Conservation (phyloP, 2,888 invertebrate genomes). For the Drosophila meridionalis region DNA sequence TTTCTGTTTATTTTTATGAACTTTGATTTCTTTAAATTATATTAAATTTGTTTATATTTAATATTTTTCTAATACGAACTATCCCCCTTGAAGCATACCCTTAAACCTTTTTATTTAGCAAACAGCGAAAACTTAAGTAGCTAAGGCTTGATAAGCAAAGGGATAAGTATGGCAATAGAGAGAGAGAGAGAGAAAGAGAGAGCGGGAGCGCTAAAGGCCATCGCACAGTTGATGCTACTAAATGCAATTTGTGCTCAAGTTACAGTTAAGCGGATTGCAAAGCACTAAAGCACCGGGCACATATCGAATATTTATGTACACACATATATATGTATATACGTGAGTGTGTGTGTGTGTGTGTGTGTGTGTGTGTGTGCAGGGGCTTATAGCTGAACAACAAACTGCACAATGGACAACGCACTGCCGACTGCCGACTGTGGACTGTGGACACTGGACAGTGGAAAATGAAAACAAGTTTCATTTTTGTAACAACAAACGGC, state of each 20-base stretch:
- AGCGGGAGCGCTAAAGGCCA: neutral
- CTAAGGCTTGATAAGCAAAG: slow-evolving; percentile 33
- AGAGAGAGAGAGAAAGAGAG: neutral
- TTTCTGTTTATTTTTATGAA: neutral
- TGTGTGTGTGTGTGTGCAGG: slow-evolving; percentile 4
- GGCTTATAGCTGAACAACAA: slow-evolving; percentile 21
- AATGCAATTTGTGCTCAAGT: slow-evolving; percentile 75
- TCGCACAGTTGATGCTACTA: slow-evolving; percentile 47
- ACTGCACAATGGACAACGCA: slow-evolving; percentile 16
- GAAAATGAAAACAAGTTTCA: slow-evolving; percentile 13
- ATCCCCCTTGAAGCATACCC: slow-evolving; percentile 19
- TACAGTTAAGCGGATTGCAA: slow-evolving; percentile 73
- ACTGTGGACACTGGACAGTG: neutral
- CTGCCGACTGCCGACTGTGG: neutral
- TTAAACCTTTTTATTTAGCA: neutral
- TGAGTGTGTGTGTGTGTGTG: neutral
- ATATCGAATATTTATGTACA: slow-evolving; percentile 64
- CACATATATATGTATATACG: slow-evolving; percentile 24
- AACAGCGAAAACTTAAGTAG: slow-evolving; percentile 41
- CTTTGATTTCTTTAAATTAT: too few species aligned
- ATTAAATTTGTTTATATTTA: too few species aligned
- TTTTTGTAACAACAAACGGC: slow-evolving; percentile 10
- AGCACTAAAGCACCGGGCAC: slow-evolving; percentile 58
- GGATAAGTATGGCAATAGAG: slow-evolving; percentile 6
- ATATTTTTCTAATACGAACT: neutral